phyloP scores from a whole-genome alignment of 2,888 invertebrate species.

The Allophyes oxyacanthae region DNA sequence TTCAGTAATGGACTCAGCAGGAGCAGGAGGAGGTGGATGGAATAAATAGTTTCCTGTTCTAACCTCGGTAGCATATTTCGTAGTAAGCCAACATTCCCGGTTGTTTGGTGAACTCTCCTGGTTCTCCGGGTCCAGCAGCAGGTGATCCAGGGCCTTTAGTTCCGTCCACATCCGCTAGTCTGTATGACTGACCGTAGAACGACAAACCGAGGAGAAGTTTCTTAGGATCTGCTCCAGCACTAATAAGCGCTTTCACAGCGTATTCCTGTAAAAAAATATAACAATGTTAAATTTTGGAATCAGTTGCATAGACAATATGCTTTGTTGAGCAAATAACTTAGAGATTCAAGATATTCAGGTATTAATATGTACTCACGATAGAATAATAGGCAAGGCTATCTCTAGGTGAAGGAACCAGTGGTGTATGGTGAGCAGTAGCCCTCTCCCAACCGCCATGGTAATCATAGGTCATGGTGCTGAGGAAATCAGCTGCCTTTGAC shows the following conservation, averaged over 20 bases:
- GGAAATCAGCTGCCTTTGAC: slow-evolving; percentile 92
- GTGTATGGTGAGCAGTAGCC: slow-evolving; percentile 94
- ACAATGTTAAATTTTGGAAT: not conserved
- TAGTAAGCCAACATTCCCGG: slow-evolving; percentile 97
- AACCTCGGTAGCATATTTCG: slow-evolving; percentile 93
- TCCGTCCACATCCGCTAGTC: slow-evolving; percentile 85
- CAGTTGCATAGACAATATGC: too few species aligned
- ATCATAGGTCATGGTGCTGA: slow-evolving; percentile 96
- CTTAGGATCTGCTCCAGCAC: slow-evolving; percentile 92
- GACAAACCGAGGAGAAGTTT: slow-evolving; percentile 95
- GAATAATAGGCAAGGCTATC: slow-evolving; percentile 94
- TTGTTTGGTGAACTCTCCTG: slow-evolving; percentile 95
- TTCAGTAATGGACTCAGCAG: too few species aligned
- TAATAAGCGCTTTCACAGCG: slow-evolving; percentile 93
- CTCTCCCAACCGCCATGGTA: slow-evolving; percentile 97
- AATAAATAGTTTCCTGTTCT: slow-evolving; percentile 6
- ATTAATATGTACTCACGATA: slow-evolving; percentile 87
- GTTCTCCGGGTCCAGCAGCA: slow-evolving; percentile 92
- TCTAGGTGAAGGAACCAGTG: slow-evolving; percentile 91
- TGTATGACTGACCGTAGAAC: slow-evolving; percentile 96
- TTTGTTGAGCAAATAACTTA: too few species aligned
- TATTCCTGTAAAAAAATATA: slow-evolving; percentile 90
- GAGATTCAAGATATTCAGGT: not conserved
- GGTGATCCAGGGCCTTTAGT: slow-evolving; percentile 89
- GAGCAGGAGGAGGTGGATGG: too few species aligned